Percentiles rank a stretch among this genome's conserved stretches.
Conservation (phyloP, 2,113 vertebrate species). For the Melanerpes aurifrons region DNA sequence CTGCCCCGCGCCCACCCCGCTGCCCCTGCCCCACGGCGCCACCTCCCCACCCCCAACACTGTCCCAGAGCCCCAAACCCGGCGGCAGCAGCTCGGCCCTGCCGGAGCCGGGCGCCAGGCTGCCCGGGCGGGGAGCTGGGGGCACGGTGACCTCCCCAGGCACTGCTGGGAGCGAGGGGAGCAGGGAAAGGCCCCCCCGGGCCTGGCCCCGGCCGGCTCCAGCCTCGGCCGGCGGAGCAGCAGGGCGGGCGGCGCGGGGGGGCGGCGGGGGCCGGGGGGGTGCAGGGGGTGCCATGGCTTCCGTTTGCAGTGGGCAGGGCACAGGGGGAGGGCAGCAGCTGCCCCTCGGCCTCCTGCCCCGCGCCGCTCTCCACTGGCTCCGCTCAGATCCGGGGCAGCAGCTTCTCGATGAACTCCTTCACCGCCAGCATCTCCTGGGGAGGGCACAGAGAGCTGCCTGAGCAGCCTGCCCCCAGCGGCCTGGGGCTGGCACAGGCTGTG, state of each 20-base stretch:
- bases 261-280: constrained; percentile 15
- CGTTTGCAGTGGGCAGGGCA: constrained; percentile 72
- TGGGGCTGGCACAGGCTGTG: accelerated
- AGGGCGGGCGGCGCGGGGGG: neutral
- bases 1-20: neutral
- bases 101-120: neutral
- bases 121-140: neutral
- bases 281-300: constrained; percentile 85
- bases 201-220: constrained; percentile 24
- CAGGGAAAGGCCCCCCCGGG: neutral
- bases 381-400: constrained; percentile 92
- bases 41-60: constrained; percentile 29
- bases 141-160: neutral
- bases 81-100: neutral
- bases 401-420: constrained; percentile 97
- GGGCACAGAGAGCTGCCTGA: accelerated
- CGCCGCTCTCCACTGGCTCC: constrained; percentile 73
- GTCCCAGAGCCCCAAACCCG: neutral
- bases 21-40: neutral
- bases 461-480: accelerated
- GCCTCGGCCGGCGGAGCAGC: neutral
- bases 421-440: constrained; percentile 90
- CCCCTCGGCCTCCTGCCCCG: constrained; percentile 60
- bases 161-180: neutral
- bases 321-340: constrained; percentile 78